A percentile compares a stretch with the other conserved stretches of the same genome.
Evolutionary conservation across 2,797 vertebrate species (phyloP).

Genomic region (Coilia nasus): DNA sequence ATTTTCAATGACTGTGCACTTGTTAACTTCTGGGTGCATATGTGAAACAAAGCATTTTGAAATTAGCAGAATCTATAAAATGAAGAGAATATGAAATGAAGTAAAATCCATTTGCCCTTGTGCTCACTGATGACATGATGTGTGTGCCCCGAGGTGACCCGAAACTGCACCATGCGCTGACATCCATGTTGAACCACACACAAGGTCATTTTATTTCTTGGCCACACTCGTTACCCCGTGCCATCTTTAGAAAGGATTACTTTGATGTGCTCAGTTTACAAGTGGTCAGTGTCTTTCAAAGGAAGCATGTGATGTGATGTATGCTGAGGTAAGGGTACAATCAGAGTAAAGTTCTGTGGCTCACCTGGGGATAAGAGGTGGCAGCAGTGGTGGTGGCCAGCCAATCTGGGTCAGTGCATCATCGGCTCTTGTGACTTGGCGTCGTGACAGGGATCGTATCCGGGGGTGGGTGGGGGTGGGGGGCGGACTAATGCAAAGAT

Average conservation of each 20-base stretch:
- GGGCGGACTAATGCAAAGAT: conserved; percentile 43
- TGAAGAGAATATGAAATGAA: too few relatives aligned
- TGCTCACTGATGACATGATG: background rate
- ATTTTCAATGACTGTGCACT: too few relatives aligned
- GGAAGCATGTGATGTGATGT: background rate
- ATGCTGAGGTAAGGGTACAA: background rate
- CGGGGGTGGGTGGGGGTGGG: too few relatives aligned
- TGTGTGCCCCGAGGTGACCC: background rate
- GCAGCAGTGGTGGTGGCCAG: background rate
- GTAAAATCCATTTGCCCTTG: background rate
- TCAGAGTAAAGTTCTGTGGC: background rate
- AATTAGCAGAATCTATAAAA: too few relatives aligned
- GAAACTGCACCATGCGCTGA: background rate
- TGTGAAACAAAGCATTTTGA: too few relatives aligned
- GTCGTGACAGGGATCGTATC: background rate
- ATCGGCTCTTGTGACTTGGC: background rate
- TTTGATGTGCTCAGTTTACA: background rate
- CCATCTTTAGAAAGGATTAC: too few relatives aligned
- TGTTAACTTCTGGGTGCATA: too few relatives aligned
- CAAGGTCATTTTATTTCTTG: background rate
- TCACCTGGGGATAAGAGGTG: background rate
- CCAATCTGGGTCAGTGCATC: background rate
- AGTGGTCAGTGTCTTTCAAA: background rate
- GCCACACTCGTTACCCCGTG: background rate
- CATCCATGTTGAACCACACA: background rate